Evolutionary conservation across 2,113 vertebrate genomes (phyloP), one percentile per base, ranked within the genome.

Genomic region (Tautogolabrus adspersus): DNA sequence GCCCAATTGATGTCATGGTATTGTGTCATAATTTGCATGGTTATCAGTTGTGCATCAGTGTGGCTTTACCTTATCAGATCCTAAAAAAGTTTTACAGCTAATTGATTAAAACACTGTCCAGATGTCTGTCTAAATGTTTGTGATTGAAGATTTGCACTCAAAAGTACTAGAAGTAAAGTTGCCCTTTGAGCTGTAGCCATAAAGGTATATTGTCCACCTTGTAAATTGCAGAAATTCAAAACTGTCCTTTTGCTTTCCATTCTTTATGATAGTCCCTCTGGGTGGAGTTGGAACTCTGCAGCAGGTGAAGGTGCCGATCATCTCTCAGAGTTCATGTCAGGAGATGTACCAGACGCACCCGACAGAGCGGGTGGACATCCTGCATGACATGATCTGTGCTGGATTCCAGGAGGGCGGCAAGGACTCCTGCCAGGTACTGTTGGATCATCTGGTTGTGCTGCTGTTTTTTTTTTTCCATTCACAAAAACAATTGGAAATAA

Each of bases 391-490:
- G 95, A 89, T 95, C 66, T 95, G 95, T 56, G 95, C 95, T 47
- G 95, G 95, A 60, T 93, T 55, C 72, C 85, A 88, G 56, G 3
- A 82, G 38, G 93, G 95, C 0, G 88, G 89, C 51, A 94, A 93
- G 81, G 95, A 95, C 86, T 91, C 95, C 66, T 95, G 94, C 87
- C 94, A 95, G 95, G 94, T 95, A 87, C 55, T 71, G 69, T 85
- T 47, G 46, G 51, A 61, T 85, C 67, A 77, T 22, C 72, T 74
- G 44, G 73, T 71, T 76, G 15, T 42, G 37, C 38, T 57, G 12
- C 15, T 10, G 1, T 42, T 11, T 40, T 26, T 47, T 16, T 73
- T 16, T 81, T 82, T 54, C 75, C 49, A 63, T 63, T 77, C 46
- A 51, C 37, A 66, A 66, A 58, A 0, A 66, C 34, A 49, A 21